Percentiles rank a stretch among this genome's conserved stretches.
These are phyloP conservation scores for Hoplodrina ambigua DNA, from an alignment of 2,888 invertebrate species.

Conservation along the genomic window DNA sequence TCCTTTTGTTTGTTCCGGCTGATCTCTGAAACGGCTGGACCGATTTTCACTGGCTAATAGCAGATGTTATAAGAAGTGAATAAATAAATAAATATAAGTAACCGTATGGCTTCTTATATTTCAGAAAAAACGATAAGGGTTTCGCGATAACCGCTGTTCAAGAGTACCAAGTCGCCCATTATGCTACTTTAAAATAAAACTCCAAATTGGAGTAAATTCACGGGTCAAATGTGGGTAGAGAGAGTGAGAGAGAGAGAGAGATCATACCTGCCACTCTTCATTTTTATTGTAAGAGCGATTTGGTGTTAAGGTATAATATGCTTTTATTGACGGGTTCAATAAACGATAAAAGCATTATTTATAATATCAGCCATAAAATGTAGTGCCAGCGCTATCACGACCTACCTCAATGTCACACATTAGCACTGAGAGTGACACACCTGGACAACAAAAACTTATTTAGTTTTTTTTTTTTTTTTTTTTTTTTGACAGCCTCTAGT, in stretches of 20 bases:
- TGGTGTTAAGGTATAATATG: slow-evolving; percentile 16
- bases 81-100: too few relatives aligned
- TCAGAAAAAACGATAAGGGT: too few relatives aligned
- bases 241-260: not conserved
- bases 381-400: slow-evolving; percentile 25
- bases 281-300: slow-evolving; percentile 38
- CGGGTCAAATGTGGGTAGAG: slow-evolving; percentile 2
- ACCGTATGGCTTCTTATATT: too few relatives aligned
- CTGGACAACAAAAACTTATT: not conserved
- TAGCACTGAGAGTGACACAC: slow-evolving; percentile 25
- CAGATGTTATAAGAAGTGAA: too few relatives aligned
- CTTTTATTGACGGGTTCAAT: slow-evolving; percentile 39
- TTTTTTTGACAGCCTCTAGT: too few relatives aligned
- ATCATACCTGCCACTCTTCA: slow-evolving; percentile 24
- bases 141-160: too few relatives aligned
- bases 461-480: not conserved
- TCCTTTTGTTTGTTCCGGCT: too few relatives aligned
- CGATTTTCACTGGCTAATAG: too few relatives aligned
- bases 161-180: too few relatives aligned
- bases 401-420: slow-evolving; percentile 55
- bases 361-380: slow-evolving; percentile 21
- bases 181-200: not conserved
- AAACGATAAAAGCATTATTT: slow-evolving; percentile 35
- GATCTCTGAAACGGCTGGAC: too few relatives aligned
- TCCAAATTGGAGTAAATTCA: slow-evolving; percentile 20